Evolutionary conservation across 2,113 vertebrate genomes (phyloP).

Genomic region (Solenodon paradoxus): DNA sequence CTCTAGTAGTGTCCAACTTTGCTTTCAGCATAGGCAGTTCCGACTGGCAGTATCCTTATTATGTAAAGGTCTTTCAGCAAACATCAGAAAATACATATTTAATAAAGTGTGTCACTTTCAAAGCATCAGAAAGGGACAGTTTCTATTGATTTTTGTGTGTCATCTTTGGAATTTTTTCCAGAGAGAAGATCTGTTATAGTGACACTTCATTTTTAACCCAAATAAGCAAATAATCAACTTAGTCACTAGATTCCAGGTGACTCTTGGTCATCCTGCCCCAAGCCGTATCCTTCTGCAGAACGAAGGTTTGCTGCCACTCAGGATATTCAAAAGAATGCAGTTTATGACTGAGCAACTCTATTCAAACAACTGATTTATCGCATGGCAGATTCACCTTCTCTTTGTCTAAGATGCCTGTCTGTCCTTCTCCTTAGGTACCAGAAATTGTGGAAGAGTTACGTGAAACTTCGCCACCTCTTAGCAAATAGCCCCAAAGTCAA

Average conservation of each 20-base stretch:
- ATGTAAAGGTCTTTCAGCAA: neutral
- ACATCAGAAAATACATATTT: neutral
- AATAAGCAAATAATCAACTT: neutral
- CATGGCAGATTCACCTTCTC: neutral
- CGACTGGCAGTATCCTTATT: neutral
- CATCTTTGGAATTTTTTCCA: slow-evolving; percentile 31
- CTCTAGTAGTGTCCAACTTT: neutral
- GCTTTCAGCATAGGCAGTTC: neutral
- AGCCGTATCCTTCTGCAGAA: neutral
- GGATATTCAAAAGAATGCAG: neutral
- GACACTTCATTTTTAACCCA: neutral
- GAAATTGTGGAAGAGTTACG: slow-evolving; percentile 99
- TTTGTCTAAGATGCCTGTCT: slow-evolving; percentile 24
- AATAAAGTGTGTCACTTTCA: neutral
- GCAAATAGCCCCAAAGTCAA: slow-evolving; percentile 99
- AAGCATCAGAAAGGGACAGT: neutral
- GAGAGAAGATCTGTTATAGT: neutral
- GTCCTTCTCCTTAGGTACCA: slow-evolving; percentile 91
- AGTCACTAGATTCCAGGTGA: neutral
- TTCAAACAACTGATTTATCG: slow-evolving; percentile 17
- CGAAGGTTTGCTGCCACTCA: slow-evolving; percentile 6
- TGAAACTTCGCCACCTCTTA: slow-evolving; percentile 97
- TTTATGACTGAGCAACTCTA: neutral
- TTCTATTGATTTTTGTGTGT: neutral
- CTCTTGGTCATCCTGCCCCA: neutral